Base-by-base conservation (phyloP, 2,888 invertebrate species). In the Ganaspis brasiliensis region DNA sequence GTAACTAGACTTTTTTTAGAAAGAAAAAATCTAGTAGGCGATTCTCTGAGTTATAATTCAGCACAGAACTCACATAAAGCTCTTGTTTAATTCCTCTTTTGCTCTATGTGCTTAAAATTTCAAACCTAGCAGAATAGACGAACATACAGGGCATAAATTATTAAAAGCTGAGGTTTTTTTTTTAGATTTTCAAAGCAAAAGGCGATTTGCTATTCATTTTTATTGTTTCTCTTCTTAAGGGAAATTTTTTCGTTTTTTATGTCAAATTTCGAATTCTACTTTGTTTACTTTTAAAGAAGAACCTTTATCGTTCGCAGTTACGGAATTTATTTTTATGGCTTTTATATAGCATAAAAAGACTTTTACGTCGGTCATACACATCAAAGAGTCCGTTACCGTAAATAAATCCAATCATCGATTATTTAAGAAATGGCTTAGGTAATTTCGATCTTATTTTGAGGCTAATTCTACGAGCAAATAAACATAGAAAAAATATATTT, bases 191-290 rank as follows among this genome's bases (percentile, higher is more conserved):
- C 21, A 21, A 56, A 56, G 56, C 12, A 4, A 56, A 24, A 16
- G 24, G 19, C 24, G 19, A 56, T 26, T 56, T 56, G 5, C 24
- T 24, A 56, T 56, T 56, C 56, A 56, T 24, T 24, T 56, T 56
- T 56, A 56, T 56, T 56, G 24, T 10, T 10, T 56, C 52, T 6
- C 21, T n/a, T 40, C 14, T 40, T 19, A 14, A 40, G 24, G 63
- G 21, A 40, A 21, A 37, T 40, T 61, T 37, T 61, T 61, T 2
- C 19, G 61, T 35, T 21, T 19, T 40, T 45, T 24, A 40, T n/a
- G 37, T 21, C 24, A 45, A 67, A 67, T 67, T 67, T 40, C 21
- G 14, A 40, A 63, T 63, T 63, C 40, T 10, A 63, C 40, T 21
- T 10, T 59, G 63, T 40, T 40, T 14, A 63, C 12, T 40, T 24